These are phyloP conservation scores for Monopis laevigella DNA, from an alignment of 2,888 invertebrate species.

Conservation along the genomic window DNA sequence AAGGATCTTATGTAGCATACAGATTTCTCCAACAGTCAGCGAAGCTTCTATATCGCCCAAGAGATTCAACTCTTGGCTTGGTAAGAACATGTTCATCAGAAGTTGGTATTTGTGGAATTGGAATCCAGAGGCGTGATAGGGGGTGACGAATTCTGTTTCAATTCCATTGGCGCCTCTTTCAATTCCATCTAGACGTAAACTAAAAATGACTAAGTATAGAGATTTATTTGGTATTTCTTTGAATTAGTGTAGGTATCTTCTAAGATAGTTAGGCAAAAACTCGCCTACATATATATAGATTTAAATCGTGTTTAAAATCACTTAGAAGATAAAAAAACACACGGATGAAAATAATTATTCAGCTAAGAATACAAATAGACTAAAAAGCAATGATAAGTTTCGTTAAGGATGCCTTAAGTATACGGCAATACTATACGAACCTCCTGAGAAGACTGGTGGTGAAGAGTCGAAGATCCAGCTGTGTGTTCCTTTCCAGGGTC, in stretches of 20 bases:
- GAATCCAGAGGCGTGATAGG: constrained; percentile 66
- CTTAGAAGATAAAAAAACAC: too few species aligned
- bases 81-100: constrained; percentile 67
- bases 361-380: too few species aligned
- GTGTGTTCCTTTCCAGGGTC: constrained; percentile 66
- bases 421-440: too few species aligned
- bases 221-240: too few species aligned
- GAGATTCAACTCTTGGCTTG: constrained; percentile 41
- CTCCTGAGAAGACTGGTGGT: constrained; percentile 66
- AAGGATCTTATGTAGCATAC: constrained; percentile 62
- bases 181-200: constrained; percentile 70
- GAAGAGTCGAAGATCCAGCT: constrained; percentile 64
- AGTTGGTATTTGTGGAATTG: constrained; percentile 69
- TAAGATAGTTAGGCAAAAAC: too few species aligned
- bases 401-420: too few species aligned
- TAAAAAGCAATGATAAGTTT: too few species aligned
- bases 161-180: constrained; percentile 50
- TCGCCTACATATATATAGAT: too few species aligned
- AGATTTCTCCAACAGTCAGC: constrained; percentile 52
- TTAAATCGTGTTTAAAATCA: too few species aligned
- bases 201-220: too few species aligned
- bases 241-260: too few species aligned
- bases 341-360: too few species aligned
- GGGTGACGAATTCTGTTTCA: constrained; percentile 59
- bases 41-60: constrained; percentile 30